Evolutionary conservation across 2,797 vertebrate species (phyloP).

Genomic region (Oreochromis mossambicus): DNA sequence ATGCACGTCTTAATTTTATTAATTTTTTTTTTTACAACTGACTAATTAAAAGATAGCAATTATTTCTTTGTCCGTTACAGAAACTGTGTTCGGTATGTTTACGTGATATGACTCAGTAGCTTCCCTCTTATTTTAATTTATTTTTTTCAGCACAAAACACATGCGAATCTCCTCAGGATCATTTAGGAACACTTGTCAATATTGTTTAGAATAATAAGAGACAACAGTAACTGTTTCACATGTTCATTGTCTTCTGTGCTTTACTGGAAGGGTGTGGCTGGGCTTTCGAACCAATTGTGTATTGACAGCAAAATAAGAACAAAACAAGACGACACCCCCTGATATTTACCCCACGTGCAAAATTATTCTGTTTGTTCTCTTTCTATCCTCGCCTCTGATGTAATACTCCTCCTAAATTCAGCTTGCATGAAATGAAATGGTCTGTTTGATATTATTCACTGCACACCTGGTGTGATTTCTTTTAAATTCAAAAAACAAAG

Average conservation of each 20-base stretch:
- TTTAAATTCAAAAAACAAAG: constrained; percentile 14
- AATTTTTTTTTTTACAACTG: background rate
- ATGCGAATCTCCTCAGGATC: background rate
- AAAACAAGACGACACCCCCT: constrained; percentile 14
- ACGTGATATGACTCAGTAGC: background rate
- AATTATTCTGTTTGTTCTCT: constrained; percentile 13
- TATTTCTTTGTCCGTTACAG: background rate
- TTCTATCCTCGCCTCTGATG: constrained; percentile 20
- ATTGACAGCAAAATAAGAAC: background rate
- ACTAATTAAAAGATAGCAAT: background rate
- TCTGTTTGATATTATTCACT: constrained; percentile 6
- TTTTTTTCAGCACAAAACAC: background rate
- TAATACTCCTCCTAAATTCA: constrained; percentile 14
- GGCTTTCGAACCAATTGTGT: constrained; percentile 3
- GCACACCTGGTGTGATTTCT: constrained; percentile 24
- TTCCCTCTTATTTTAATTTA: background rate
- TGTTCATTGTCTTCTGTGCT: background rate
- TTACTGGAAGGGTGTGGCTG: background rate
- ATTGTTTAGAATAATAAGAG: background rate
- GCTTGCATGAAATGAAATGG: constrained; percentile 29
- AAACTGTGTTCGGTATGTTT: background rate
- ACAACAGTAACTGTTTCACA: background rate
- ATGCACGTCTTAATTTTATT: background rate
- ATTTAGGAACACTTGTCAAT: background rate
- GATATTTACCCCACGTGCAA: constrained; percentile 26